Evolutionary conservation across 2,888 invertebrate genomes (phyloP).

Genomic region (Acheta domesticus): DNA sequence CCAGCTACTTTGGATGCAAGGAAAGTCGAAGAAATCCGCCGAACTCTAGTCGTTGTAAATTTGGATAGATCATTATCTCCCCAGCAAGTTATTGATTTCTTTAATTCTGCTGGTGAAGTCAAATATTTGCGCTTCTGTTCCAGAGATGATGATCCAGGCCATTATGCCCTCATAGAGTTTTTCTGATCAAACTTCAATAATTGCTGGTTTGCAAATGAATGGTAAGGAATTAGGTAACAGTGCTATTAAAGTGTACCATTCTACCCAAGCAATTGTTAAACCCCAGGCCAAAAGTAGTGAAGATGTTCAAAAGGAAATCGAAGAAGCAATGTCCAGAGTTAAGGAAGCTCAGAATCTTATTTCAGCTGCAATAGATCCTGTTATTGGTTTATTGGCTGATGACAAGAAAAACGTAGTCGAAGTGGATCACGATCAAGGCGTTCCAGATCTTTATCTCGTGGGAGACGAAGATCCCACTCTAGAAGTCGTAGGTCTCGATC

Average conservation of each 20-base stretch:
- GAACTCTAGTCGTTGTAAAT: slow-evolving; percentile 85
- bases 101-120: slow-evolving; percentile 84
- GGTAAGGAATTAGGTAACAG: slow-evolving; percentile 73
- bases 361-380: slow-evolving; percentile 89
- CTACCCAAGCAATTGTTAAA: slow-evolving; percentile 85
- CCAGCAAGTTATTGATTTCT: slow-evolving; percentile 85
- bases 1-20: slow-evolving; percentile 83
- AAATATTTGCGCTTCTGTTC: slow-evolving; percentile 91
- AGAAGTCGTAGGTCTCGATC: slow-evolving; percentile 40
- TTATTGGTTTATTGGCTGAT: slow-evolving; percentile 81
- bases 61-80: slow-evolving; percentile 66
- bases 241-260: slow-evolving; percentile 72
- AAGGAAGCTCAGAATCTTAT: slow-evolving; percentile 95
- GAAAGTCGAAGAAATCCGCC: slow-evolving; percentile 91
- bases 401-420: slow-evolving; percentile 72
- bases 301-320: slow-evolving; percentile 91
- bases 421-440: slow-evolving; percentile 56
- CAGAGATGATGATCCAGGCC: slow-evolving; percentile 70
- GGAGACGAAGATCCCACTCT: slow-evolving; percentile 42
- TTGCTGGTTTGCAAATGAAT: slow-evolving; percentile 81
- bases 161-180: slow-evolving; percentile 90
- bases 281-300: slow-evolving; percentile 95
- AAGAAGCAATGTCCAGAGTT: slow-evolving; percentile 94
- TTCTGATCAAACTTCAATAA: slow-evolving; percentile 83
- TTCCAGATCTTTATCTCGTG: slow-evolving; percentile 41